These are phyloP conservation scores for Tyrannus savana DNA, from an alignment of 2,113 vertebrate genomes.

Conservation along the genomic window DNA sequence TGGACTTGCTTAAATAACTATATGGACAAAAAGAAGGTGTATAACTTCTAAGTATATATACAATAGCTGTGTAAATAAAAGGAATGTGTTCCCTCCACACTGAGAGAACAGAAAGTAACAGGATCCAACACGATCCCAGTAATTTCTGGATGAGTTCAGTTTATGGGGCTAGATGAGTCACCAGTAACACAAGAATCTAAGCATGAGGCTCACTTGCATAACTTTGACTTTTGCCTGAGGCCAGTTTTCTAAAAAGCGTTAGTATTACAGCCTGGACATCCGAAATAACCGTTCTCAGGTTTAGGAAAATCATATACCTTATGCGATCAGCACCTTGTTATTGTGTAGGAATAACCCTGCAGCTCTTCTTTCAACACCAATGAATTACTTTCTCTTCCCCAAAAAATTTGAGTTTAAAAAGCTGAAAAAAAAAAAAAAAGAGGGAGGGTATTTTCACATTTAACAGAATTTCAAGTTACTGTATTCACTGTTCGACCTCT, in stretches of 20 bases:
- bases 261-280: not conserved
- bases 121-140: not conserved
- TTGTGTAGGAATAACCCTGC: not conserved
- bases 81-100: not conserved
- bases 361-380: not conserved
- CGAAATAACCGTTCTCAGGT: not conserved
- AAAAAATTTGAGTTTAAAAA: not conserved
- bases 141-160: not conserved
- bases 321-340: accelerated
- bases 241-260: not conserved
- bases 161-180: not conserved
- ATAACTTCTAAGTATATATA: not conserved
- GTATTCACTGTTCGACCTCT: conserved; percentile 36
- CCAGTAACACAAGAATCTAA: not conserved
- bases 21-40: not conserved
- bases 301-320: not conserved
- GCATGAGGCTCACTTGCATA: not conserved
- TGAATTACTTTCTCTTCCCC: not conserved
- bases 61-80: not conserved
- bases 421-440: not conserved
- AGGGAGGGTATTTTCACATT: not conserved
- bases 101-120: not conserved
- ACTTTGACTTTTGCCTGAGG: not conserved
- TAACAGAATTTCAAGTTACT: conserved; percentile 60
- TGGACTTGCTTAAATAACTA: not conserved